phyloP scores from a whole-genome alignment of 2,113 vertebrate genomes.

The Fukomys damarensis region DNA sequence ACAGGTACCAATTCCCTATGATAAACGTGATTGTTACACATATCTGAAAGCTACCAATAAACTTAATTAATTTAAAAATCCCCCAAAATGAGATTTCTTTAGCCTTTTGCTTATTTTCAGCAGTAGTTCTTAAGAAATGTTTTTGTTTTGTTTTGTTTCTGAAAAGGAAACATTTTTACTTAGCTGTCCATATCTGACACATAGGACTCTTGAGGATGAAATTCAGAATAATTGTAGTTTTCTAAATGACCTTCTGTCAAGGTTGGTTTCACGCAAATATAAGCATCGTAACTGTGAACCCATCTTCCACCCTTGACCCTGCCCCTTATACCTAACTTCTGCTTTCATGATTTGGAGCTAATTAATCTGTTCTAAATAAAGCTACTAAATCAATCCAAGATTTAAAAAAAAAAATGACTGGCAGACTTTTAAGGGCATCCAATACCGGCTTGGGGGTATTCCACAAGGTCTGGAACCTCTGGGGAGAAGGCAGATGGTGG shows the following conservation, averaged over 20 bases:
- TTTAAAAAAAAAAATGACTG: neutral
- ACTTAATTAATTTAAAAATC: too few relatives aligned
- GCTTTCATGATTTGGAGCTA: neutral
- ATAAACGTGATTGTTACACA: too few relatives aligned
- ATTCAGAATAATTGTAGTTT: neutral
- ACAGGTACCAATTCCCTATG: too few relatives aligned
- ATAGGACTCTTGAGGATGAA: neutral
- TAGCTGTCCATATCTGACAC: neutral
- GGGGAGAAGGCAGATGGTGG: neutral
- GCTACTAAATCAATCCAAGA: neutral
- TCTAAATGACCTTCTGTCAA: neutral
- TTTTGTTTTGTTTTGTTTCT: neutral
- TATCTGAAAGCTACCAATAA: too few relatives aligned
- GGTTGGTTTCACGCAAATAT: neutral
- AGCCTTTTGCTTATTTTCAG: slow-evolving; percentile 10
- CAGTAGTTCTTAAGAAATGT: neutral
- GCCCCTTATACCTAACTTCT: neutral
- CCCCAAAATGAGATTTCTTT: neutral
- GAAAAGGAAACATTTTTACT: neutral
- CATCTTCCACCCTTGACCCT: neutral
- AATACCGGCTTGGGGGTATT: neutral
- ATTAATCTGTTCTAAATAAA: neutral
- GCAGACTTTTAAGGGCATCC: neutral
- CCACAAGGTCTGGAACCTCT: neutral
- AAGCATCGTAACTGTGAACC: neutral